phyloP scores from a whole-genome alignment of 2,888 invertebrate genomes.

The Tetranychus truncatus region DNA sequence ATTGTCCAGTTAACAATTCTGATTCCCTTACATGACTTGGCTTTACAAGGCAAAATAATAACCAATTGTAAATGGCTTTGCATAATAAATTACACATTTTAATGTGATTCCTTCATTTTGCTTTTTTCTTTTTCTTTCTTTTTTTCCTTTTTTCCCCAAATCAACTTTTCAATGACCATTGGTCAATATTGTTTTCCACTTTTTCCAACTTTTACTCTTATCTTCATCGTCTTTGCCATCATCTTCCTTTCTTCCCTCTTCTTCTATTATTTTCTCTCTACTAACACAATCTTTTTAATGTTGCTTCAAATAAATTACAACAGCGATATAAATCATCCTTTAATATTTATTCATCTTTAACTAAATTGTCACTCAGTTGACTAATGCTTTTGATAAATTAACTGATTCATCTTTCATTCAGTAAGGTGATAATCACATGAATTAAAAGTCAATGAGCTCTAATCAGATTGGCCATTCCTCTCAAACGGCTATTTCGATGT shows the following conservation, averaged over 20 bases:
- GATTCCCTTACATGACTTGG: not conserved
- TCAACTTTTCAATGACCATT: not conserved
- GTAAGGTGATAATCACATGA: too few species aligned
- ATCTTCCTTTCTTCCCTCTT: not conserved
- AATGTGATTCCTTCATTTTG: not conserved
- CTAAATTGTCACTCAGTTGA: too few species aligned
- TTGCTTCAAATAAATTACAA: too few species aligned
- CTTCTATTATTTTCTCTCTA: too few species aligned
- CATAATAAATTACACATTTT: not conserved
- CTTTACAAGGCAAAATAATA: not conserved
- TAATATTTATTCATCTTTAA: too few species aligned
- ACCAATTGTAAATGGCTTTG: not conserved
- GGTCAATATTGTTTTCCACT: not conserved
- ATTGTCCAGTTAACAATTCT: not conserved
- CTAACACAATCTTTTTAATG: too few species aligned
- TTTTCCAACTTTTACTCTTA: not conserved
- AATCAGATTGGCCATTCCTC: too few species aligned
- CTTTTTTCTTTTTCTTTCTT: not conserved
- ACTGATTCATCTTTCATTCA: too few species aligned
- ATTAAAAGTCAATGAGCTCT: too few species aligned
- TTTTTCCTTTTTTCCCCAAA: not conserved
- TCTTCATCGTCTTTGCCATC: not conserved
- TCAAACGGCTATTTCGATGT: too few species aligned
- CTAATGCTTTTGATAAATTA: too few species aligned
- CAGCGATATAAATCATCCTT: too few species aligned